Evolutionary conservation across 1,140 invertebrate genomes (phyloP).

Genomic region (Caerostris darwini): DNA sequence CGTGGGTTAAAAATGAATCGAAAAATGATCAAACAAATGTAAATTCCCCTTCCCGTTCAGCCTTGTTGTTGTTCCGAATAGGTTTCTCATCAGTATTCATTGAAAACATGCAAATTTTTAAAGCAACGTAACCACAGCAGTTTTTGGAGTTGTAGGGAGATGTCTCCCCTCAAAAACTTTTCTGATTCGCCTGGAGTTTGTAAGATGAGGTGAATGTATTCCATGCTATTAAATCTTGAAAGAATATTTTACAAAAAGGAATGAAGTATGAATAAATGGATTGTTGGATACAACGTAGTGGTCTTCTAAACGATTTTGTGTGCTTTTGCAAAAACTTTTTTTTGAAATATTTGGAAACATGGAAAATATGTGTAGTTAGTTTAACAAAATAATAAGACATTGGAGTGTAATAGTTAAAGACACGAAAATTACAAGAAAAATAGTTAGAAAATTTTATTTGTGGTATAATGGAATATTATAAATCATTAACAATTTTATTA

Average conservation of each 20-base stretch:
- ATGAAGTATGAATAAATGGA: background rate
- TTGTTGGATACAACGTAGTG: background rate
- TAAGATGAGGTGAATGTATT: background rate
- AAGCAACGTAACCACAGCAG: background rate
- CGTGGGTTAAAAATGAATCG: slow-evolving; percentile 40
- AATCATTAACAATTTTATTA: too few relatives aligned
- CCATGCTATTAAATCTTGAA: slow-evolving; percentile 50
- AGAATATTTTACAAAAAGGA: background rate
- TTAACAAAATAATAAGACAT: too few relatives aligned
- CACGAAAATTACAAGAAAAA: too few relatives aligned
- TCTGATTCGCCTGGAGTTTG: slow-evolving; percentile 5
- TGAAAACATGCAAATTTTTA: slow-evolving; percentile 60
- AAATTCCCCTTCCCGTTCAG: slow-evolving; percentile 1
- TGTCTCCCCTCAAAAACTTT: background rate
- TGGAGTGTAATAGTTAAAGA: too few relatives aligned
- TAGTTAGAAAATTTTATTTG: too few relatives aligned
- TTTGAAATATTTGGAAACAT: too few relatives aligned
- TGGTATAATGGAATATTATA: too few relatives aligned
- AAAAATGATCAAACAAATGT: slow-evolving; percentile 72
- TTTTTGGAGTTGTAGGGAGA: background rate
- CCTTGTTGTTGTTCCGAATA: slow-evolving; percentile 50
- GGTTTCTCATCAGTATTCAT: slow-evolving; percentile 70
- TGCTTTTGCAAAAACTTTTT: too few relatives aligned
- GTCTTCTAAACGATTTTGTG: background rate
- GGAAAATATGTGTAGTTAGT: too few relatives aligned